Base-by-base conservation (phyloP, 2,888 invertebrate species). In the Cheilosia scutellata region DNA sequence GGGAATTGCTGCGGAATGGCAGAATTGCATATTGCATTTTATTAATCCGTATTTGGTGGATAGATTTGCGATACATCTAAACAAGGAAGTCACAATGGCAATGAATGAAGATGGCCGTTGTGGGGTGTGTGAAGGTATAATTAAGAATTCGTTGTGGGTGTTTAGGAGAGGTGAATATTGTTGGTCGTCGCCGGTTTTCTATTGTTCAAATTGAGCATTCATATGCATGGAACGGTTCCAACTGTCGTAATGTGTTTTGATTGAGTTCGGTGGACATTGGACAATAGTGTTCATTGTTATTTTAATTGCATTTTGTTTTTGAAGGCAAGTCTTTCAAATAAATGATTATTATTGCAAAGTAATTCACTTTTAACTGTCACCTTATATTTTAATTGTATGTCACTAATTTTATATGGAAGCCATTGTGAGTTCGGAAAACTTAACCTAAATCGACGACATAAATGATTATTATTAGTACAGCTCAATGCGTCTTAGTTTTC, bases 31-130 rank as follows among this genome's bases (percentile, higher is more conserved):
- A 72, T 77, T 65, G 72, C 66, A 82, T 72, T 83, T 83, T 58
- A 78, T 49, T 78, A 83, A 78, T 74, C 78, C 83, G 62, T 75
- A 80, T 80, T 80, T 53, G 71, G 76, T 76, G 66, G 65, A 65
- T 75, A 65, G 76, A 86, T 86, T 76, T 71, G 80, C 66, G 60
- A 71, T 80, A 71, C 27, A 16, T 75, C 60, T 76, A 76, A 71
- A 80, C 84, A 80, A 86, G 84, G 84, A 86, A 79, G 66, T 78
- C 2, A 57, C 55, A 58, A 20, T 75, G 79, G 70, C 83, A 84
- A 68, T 68, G 57, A 68, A 40, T 75, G 62, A 75, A 76, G 72
- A 77, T 82, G 82, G 82, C 58, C 27, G 65, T 9, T 25, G 49
- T 29, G 51, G 55, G 71, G 65, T 57, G 72, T 62, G 70, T 20